A percentile compares a stretch with the other conserved stretches of the same genome.
These are phyloP conservation scores for Pachyramphus minor DNA, from an alignment of 2,113 vertebrate genomes.

Conservation along the genomic window DNA sequence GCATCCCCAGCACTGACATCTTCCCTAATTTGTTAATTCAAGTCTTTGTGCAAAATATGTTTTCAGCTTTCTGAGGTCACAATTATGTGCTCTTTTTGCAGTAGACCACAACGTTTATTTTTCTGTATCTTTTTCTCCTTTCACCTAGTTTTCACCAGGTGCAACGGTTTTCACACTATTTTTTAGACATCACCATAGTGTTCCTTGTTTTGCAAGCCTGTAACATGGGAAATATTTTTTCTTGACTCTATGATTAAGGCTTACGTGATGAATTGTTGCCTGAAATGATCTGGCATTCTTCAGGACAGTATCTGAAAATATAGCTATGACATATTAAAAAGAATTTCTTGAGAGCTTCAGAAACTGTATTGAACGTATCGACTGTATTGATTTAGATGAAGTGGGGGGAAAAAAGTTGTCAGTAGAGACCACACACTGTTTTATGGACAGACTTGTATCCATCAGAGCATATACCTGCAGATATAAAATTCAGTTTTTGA, in stretches of 20 bases:
- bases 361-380: not conserved
- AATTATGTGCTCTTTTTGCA: not conserved
- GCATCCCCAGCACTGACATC: not conserved
- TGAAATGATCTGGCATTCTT: not conserved
- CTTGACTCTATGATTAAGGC: not conserved
- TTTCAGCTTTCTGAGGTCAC: not conserved
- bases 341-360: not conserved
- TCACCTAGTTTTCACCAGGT: not conserved
- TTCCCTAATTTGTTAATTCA: not conserved
- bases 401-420: accelerated
- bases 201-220: not conserved
- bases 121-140: not conserved
- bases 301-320: not conserved
- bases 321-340: not conserved
- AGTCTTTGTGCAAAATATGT: not conserved
- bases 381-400: not conserved
- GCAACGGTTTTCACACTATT: not conserved
- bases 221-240: not conserved
- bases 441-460: not conserved
- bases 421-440: not conserved
- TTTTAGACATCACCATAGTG: not conserved
- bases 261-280: not conserved
- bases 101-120: not conserved
- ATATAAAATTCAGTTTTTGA: not conserved
- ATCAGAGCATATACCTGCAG: not conserved